Base-by-base conservation (phyloP, 2,113 vertebrate species). In the Perca flavescens region DNA sequence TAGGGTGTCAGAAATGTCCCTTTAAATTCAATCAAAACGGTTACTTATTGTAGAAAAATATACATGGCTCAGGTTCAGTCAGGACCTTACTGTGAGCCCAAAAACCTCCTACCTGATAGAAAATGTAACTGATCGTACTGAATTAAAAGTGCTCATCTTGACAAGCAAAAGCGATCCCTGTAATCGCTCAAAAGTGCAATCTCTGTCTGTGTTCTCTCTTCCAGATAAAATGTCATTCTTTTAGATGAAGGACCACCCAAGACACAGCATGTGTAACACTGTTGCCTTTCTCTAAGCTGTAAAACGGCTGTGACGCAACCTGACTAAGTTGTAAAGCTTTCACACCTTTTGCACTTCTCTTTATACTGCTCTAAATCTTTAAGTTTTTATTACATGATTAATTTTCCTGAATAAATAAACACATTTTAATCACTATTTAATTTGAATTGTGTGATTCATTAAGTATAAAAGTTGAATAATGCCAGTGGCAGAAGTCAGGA, bases 171-270 rank as follows among this genome's bases (percentile, higher is more conserved):
- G 86, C 71, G 40, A 86, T 82, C 62, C 49, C 71, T 75, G 83
- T 72, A 56, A 83, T 90, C 82, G 82, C 91, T 88, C 87, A 93
- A 85, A 87, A 81, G 91, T 88, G 80, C 83, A 86, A 83, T 85
- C 69, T 87, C 69, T 93, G 88, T 93, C 78, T 94, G 86, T 95
- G 85, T 87, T 91, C 79, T 94, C 90, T 94, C 91, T 94, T 95
- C 73, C 94, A 95, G 94, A 94, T 95, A 95, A 95, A 90, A 91
- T 94, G 93, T 95, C 94, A 86, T 95, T 91, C 93, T 95, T 95
- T 95, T 95, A 95, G 92, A 94, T 90, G 92, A 94, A 86, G 92
- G 90, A 93, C 82, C 68, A 56, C 54, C 92, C 85, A 28, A 90
- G 90, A 94, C 86, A 82, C 92, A 87, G 82, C 83, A 81, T 86